Percentiles rank a stretch among this genome's conserved stretches.
Conservation (phyloP, 1,140 invertebrate genomes). For the Lamellibrachia luymesi region DNA sequence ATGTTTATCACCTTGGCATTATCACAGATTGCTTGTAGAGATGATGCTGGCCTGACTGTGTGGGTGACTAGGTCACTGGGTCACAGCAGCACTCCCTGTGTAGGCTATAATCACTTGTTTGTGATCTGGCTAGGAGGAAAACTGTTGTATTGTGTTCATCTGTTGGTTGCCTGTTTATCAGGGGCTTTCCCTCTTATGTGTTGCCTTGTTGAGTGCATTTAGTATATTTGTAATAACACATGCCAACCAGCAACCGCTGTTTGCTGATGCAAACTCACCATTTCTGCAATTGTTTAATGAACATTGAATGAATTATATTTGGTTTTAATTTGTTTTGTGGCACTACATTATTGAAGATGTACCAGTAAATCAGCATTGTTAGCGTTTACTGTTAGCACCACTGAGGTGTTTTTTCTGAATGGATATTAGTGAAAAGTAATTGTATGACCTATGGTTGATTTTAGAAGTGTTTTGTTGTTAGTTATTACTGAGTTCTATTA, state of each 20-base stretch:
- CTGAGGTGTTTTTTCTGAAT: not conserved
- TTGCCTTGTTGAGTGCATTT: not conserved
- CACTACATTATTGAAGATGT: not conserved
- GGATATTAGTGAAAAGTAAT: not conserved
- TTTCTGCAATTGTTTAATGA: not conserved
- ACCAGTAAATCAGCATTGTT: not conserved
- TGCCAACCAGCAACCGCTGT: not conserved
- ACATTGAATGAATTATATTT: not conserved
- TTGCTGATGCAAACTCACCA: not conserved
- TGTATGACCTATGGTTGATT: not conserved
- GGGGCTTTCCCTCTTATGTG: not conserved
- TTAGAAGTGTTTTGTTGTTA: not conserved
- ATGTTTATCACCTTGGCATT: not conserved
- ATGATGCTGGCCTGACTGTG: not conserved
- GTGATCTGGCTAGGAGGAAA: not conserved
- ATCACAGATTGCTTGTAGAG: not conserved
- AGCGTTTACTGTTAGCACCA: not conserved
- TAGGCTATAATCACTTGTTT: not conserved
- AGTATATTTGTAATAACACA: not conserved
- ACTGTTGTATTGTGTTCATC: not conserved
- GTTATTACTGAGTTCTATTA: not conserved
- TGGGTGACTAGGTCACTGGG: not conserved
- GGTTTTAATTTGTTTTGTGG: not conserved
- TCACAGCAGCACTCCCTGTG: not conserved
- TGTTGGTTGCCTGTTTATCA: not conserved